Evolutionary conservation across 37 sponge, comb jelly and placozoan genomes (phyloP).

Genomic region (Eunapius fragilis): DNA sequence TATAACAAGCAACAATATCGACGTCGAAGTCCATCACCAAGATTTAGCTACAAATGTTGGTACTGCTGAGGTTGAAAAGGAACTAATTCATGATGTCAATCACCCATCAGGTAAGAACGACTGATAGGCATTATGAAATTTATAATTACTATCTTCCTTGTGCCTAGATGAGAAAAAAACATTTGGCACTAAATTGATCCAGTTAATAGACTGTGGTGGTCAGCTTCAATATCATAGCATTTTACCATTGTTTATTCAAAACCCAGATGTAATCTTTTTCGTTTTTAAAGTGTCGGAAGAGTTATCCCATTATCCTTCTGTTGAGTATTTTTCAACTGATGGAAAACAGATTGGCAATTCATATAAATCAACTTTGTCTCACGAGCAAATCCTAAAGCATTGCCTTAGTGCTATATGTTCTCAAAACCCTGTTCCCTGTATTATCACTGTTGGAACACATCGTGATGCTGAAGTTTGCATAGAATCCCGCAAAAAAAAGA

Average conservation of each 20-base stretch:
- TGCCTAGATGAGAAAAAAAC: background rate
- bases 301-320: background rate
- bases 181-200: background rate
- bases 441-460: conserved; percentile 13
- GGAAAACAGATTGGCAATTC: conserved; percentile 4
- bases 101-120: background rate
- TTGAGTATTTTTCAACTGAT: conserved; percentile 1
- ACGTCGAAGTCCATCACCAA: no score
- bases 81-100: background rate
- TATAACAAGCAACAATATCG: no score
- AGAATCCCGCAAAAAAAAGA: conserved; percentile 12
- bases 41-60: background rate
- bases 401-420: conserved; percentile 1
- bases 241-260: conserved; percentile 10
- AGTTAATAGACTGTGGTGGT: conserved; percentile 24
- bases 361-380: conserved; percentile 9
- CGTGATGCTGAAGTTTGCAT: background rate
- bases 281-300: conserved; percentile 24
- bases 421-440: background rate
- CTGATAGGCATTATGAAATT: no score
- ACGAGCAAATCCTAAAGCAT: conserved; percentile 14
- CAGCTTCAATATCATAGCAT: conserved; percentile 39
- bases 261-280: background rate
- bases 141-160: no score
- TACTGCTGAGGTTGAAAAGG: background rate